These are phyloP conservation scores for Syndactyla subalaris DNA, from an alignment of 2,797 vertebrate genomes.

Conservation along the genomic window DNA sequence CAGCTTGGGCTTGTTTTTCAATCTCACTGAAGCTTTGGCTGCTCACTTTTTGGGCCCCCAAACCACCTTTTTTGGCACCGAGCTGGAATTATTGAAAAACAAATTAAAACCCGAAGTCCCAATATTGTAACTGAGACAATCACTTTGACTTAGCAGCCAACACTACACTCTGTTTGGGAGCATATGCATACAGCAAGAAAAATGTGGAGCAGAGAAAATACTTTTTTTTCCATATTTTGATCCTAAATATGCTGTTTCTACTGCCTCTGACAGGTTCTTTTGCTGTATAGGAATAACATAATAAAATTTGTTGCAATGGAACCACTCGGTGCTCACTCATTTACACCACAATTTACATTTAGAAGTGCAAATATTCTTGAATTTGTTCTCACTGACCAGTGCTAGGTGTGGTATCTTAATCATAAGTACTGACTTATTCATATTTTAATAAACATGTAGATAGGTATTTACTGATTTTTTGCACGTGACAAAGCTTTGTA, in stretches of 20 bases:
- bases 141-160: not conserved
- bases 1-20: slow-evolving; percentile 91
- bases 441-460: not conserved
- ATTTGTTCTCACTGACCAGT: not conserved
- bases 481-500: not conserved
- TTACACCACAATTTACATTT: not conserved
- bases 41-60: slow-evolving; percentile 95
- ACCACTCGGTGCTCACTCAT: not conserved
- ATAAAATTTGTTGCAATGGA: not conserved
- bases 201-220: not conserved
- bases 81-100: slow-evolving; percentile 76
- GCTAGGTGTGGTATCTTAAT: not conserved
- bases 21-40: slow-evolving; percentile 87
- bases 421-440: not conserved
- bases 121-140: not conserved
- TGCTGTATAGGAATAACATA: not conserved
- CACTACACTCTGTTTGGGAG: not conserved
- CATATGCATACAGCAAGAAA: not conserved
- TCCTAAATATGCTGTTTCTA: not conserved
- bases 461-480: not conserved
- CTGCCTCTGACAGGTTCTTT: not conserved
- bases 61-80: slow-evolving; percentile 87
- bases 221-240: not conserved
- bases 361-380: not conserved
- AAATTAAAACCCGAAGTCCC: not conserved